A percentile compares a stretch with the other conserved stretches of the same genome.
These are phyloP conservation scores for Zophobas morio DNA, from an alignment of 1,140 invertebrate species.

Conservation along the genomic window DNA sequence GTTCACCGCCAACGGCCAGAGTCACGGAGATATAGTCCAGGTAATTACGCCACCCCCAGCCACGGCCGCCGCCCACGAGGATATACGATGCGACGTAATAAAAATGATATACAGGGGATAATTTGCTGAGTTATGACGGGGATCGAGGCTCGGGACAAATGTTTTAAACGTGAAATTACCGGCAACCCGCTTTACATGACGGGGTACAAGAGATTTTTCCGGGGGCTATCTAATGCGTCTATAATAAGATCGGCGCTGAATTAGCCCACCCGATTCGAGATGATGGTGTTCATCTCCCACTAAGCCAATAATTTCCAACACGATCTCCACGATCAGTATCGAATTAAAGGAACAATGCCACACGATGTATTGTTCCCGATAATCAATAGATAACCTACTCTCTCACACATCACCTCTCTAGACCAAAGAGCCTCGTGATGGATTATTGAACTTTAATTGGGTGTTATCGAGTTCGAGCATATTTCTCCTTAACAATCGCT, in stretches of 20 bases:
- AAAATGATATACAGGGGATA: conserved; percentile 3
- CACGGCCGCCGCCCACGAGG: neutral
- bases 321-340: conserved; percentile 3
- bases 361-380: conserved; percentile 1
- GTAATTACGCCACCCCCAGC: conserved; percentile 68
- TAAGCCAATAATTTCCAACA: neutral
- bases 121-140: neutral
- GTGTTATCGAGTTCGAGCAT: conserved; percentile 21
- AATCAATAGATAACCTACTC: conserved; percentile 15
- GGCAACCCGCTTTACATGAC: too few relatives aligned
- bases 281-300: neutral
- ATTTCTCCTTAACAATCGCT: conserved; percentile 17
- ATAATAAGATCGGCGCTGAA: too few relatives aligned
- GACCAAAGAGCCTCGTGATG: neutral
- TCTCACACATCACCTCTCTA: neutral
- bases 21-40: conserved; percentile 88
- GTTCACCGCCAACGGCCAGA: conserved; percentile 88
- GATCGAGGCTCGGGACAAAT: neutral
- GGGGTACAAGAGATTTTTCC: too few relatives aligned
- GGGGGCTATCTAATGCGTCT: too few relatives aligned
- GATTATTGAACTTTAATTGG: conserved; percentile 32
- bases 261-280: neutral
- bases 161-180: too few relatives aligned
- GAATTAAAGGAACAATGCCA: conserved; percentile 26
- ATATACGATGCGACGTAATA: conserved; percentile 1